Conservation (phyloP, 2,888 invertebrate genomes). For the Meteorus cinctellus region DNA sequence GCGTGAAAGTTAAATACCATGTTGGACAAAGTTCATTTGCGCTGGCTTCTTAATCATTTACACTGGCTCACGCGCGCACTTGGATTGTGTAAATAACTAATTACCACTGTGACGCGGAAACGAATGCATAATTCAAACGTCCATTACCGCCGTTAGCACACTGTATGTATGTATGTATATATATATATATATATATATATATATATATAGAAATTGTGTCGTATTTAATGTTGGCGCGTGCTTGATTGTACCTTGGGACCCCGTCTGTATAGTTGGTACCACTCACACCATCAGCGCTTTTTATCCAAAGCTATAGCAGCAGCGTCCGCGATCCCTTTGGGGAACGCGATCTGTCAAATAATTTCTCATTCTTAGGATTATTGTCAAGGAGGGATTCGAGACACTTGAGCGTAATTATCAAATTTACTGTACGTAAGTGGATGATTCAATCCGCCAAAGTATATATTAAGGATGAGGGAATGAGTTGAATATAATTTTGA, state of each 20-base stretch:
- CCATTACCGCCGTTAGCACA: slow-evolving; percentile 59
- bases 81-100: slow-evolving; percentile 69
- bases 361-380: background rate
- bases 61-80: slow-evolving; percentile 65
- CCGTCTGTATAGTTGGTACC: slow-evolving; percentile 13
- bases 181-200: background rate
- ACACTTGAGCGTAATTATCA: slow-evolving; percentile 30
- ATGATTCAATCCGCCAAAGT: background rate
- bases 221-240: slow-evolving; percentile 54
- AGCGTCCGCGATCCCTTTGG: slow-evolving; percentile 1
- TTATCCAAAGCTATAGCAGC: background rate
- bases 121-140: slow-evolving; percentile 68
- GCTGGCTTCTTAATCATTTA: slow-evolving; percentile 65
- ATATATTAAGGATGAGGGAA: background rate
- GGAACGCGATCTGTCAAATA: slow-evolving; percentile 26
- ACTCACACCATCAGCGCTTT: background rate
- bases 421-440: slow-evolving; percentile 23
- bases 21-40: slow-evolving; percentile 58
- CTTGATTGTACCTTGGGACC: slow-evolving; percentile 22
- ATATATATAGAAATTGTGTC: slow-evolving; percentile 46
- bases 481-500: no score
- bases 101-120: slow-evolving; percentile 56
- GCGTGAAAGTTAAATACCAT: slow-evolving; percentile 65
- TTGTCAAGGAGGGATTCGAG: slow-evolving; percentile 20
- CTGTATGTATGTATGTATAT: background rate